Evolutionary conservation across 92 coral and sea anemone genomes (phyloP), one percentile per base, ranked within the genome.

Genomic region (Porites rus): DNA sequence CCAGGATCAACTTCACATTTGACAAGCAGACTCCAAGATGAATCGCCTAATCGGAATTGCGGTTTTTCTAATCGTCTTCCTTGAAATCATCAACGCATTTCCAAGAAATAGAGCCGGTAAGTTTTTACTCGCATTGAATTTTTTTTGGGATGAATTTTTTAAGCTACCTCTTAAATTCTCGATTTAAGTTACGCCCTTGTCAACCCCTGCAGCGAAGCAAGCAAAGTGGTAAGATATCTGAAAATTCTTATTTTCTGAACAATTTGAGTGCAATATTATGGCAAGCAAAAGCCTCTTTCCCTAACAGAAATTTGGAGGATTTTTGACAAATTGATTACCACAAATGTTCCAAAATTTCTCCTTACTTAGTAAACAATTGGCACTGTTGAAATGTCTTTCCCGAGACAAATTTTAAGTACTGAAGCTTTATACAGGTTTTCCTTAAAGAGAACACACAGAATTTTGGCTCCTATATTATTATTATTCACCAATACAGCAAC

Each of bases 61-160:
- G 13, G 52, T 65, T 21, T 66, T 83, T 19, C 64, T 83, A 1
- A 12, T 83, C 19, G 54, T 46, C 25, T 83, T 31, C 69, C 13
- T 83, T 61, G 87, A 63, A 83, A 63, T 31, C 56, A 56, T 72
- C 25, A 62, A 73, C 22, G 80, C 80, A 46, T 83, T 83, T 64
- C 87, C 87, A 51, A 83, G 61, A 20, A 14, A 74, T 46, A 60
- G 73, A 73, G 25, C 25, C 0, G 73, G 87, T 83, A 61, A 61
- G 87, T 73, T 51, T 74, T 22, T 51, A 7, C 21, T 46, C 25
- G 4, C 31, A 25, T 31, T 18, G 4, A 25, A 19, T 56, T 9
- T 69, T 31, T 20, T 0, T 1, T 16, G 31, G 50, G 24, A 3
- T 59, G 1, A 6, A 46, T 1, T 13, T 43, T 43, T 43, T 7